A percentile compares a stretch with the other conserved stretches of the same genome.
Evolutionary conservation across 2,797 vertebrate species (phyloP).

Genomic region (Microctenopoma lineatum): DNA sequence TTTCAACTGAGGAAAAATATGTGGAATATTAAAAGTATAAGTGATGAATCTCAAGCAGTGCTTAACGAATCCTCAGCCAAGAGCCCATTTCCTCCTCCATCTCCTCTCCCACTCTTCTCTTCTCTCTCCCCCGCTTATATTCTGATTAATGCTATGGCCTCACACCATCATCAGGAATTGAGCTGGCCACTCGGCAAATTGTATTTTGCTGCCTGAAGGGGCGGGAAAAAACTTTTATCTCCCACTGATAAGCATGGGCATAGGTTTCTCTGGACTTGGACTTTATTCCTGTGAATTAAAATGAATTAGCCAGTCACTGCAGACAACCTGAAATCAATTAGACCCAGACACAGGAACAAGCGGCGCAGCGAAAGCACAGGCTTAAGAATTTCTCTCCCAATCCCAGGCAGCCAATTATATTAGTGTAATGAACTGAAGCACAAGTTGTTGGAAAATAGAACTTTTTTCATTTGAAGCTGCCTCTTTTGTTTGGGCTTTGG

Average conservation of each 20-base stretch:
- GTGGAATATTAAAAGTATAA: constrained; percentile 23
- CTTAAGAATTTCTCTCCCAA: constrained; percentile 12
- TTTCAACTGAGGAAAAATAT: constrained; percentile 34
- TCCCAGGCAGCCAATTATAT: constrained; percentile 48
- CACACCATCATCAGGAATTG: constrained; percentile 24
- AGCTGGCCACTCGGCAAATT: constrained; percentile 56
- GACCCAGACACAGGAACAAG: constrained; percentile 12
- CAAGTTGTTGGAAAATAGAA: constrained; percentile 25
- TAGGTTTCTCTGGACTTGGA: constrained; percentile 43
- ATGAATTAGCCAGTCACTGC: constrained; percentile 46
- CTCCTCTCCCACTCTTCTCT: not conserved
- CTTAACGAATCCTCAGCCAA: constrained; percentile 17
- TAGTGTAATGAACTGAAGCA: constrained; percentile 48
- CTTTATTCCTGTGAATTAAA: constrained; percentile 57
- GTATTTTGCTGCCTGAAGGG: constrained; percentile 52
- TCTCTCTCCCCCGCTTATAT: not conserved
- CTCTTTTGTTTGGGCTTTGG: constrained; percentile 18
- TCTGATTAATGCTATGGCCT: constrained; percentile 57
- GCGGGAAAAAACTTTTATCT: constrained; percentile 34
- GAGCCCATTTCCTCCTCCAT: not conserved
- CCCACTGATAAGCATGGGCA: constrained; percentile 44
- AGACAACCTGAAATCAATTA: constrained; percentile 59
- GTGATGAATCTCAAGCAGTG: constrained; percentile 28
- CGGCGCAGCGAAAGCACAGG: constrained; percentile 6
- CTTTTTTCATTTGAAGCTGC: constrained; percentile 16